A percentile compares a stretch with the other conserved stretches of the same genome.
These are phyloP conservation scores for Carposina sasakii DNA, from an alignment of 1,140 invertebrate genomes.

Conservation along the genomic window DNA sequence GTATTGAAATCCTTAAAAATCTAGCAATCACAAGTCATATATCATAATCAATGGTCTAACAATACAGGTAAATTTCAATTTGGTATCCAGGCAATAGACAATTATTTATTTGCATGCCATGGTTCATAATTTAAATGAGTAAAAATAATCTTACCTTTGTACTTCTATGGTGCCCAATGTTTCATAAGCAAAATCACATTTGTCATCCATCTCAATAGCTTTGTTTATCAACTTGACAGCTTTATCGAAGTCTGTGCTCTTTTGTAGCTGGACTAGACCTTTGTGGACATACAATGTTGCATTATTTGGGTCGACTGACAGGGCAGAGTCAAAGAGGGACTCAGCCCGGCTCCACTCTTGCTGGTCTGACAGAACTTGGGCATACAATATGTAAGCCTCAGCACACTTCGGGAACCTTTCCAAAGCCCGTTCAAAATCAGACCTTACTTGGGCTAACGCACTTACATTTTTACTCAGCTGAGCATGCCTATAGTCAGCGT, in stretches of 20 bases:
- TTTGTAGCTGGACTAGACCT: constrained; percentile 87
- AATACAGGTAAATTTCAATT: no score
- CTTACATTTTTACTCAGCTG: constrained; percentile 74
- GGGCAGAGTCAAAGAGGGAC: constrained; percentile 84
- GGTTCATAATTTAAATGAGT: constrained; percentile 24
- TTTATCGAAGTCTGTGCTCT: constrained; percentile 85
- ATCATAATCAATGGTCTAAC: no score
- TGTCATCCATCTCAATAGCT: constrained; percentile 90
- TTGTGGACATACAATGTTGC: constrained; percentile 90
- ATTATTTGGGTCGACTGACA: constrained; percentile 88
- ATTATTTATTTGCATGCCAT: no score
- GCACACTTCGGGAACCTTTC: constrained; percentile 87
- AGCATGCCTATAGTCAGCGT: constrained; percentile 85
- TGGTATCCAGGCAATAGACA: no score
- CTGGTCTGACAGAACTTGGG: constrained; percentile 88
- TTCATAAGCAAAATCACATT: constrained; percentile 96
- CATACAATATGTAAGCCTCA: constrained; percentile 89
- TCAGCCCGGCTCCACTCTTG: constrained; percentile 89
- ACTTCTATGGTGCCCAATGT: constrained; percentile 95
- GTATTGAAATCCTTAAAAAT: no score
- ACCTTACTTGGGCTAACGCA: constrained; percentile 72
- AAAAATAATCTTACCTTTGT: constrained; percentile 79
- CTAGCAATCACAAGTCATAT: no score
- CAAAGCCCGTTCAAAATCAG: constrained; percentile 82
- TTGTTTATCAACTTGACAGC: constrained; percentile 85